These are phyloP conservation scores for Bilobella aurantiaca DNA, from an alignment of 1,140 invertebrate genomes.

Conservation along the genomic window DNA sequence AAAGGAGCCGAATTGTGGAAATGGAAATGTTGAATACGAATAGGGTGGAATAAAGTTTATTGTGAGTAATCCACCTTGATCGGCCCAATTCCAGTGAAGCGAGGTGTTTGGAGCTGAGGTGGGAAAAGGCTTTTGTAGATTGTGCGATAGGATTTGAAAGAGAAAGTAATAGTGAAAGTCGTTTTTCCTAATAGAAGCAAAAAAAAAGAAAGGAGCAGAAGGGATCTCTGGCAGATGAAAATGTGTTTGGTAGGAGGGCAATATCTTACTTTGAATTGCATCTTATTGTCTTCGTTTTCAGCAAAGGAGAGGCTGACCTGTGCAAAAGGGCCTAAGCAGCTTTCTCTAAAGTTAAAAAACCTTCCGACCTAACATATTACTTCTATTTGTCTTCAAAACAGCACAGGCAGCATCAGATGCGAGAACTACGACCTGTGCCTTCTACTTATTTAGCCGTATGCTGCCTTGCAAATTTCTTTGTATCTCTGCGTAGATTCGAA, in stretches of 20 bases:
- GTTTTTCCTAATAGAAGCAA: neutral
- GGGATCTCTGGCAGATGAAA: neutral
- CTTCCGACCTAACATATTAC: too few species aligned
- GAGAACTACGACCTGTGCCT: too few species aligned
- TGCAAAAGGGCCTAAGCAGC: neutral
- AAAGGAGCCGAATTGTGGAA: too few species aligned
- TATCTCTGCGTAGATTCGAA: too few species aligned
- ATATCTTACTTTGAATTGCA: constrained; percentile 24
- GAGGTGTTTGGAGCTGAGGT: too few species aligned
- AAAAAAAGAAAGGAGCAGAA: neutral
- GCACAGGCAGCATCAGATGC: too few species aligned
- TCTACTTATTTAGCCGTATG: too few species aligned
- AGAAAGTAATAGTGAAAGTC: neutral
- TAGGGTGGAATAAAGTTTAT: neutral
- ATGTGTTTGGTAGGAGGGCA: constrained; percentile 1
- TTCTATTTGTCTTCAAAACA: neutral
- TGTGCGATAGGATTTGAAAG: too few species aligned
- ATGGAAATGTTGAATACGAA: neutral
- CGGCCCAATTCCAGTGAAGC: neutral
- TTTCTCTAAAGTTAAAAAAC: neutral
- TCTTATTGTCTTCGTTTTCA: constrained; percentile 21
- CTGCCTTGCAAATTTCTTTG: too few species aligned
- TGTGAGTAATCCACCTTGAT: neutral
- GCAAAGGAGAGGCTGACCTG: neutral
- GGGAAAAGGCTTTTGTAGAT: too few species aligned